phyloP scores from a whole-genome alignment of 2,888 invertebrate species.

The Drosophila leonis region DNA sequence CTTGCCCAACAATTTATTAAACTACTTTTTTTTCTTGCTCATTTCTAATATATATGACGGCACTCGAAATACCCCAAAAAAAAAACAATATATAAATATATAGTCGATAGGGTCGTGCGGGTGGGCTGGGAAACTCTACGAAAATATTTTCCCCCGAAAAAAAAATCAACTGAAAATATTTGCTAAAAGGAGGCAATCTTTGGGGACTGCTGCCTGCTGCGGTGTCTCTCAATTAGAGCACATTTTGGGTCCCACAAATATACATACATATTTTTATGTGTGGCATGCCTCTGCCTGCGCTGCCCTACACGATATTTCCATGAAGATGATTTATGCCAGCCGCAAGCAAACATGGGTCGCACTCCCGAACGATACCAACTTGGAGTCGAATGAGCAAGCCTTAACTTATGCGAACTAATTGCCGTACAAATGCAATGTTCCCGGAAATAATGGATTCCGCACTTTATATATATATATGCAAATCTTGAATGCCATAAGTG shows the following conservation, averaged over 20 bases:
- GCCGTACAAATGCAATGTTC: constrained; percentile 85
- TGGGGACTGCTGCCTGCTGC: constrained; percentile 37
- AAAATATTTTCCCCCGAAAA: constrained; percentile 15
- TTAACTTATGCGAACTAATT: constrained; percentile 81
- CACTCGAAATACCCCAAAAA: constrained; percentile 56
- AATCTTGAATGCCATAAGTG: constrained; percentile 73
- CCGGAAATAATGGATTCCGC: constrained; percentile 82
- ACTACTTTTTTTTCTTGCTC: constrained; percentile 18
- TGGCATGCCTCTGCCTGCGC: not conserved
- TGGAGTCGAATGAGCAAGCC: constrained; percentile 48
- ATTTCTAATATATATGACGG: constrained; percentile 32
- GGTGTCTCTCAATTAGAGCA: constrained; percentile 75
- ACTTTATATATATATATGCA: constrained; percentile 42
- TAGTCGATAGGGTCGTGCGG: constrained; percentile 43
- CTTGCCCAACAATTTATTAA: constrained; percentile 39
- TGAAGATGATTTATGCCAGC: constrained; percentile 78
- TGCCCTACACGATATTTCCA: constrained; percentile 38
- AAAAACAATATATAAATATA: too few species aligned
- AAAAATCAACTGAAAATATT: constrained; percentile 24
- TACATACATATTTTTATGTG: constrained; percentile 56
- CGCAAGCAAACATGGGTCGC: constrained; percentile 65
- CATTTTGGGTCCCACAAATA: constrained; percentile 69
- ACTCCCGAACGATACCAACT: constrained; percentile 21
- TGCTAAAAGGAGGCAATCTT: constrained; percentile 46
- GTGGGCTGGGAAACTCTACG: constrained; percentile 47